These are phyloP conservation scores for Amblyraja radiata DNA, from an alignment of 2,797 vertebrate genomes.

Conservation along the genomic window DNA sequence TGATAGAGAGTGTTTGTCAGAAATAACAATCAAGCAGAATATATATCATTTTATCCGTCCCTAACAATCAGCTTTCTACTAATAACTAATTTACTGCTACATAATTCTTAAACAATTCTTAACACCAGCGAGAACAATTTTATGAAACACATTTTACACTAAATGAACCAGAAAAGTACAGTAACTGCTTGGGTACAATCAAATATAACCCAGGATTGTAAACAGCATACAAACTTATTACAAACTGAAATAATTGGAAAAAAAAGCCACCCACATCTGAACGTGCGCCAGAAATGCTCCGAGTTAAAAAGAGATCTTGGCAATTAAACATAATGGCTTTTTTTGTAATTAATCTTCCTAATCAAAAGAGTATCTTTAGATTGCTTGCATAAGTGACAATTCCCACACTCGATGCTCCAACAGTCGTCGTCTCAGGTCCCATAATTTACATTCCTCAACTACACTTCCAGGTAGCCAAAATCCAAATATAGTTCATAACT, in stretches of 20 bases:
- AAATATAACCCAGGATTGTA: not conserved
- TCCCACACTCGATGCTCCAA: not conserved
- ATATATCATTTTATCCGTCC: too few species aligned
- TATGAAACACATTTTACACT: not conserved
- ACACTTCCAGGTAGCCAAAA: not conserved
- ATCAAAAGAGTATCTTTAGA: not conserved
- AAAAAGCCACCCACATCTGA: not conserved
- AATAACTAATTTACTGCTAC: not conserved
- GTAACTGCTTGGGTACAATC: not conserved
- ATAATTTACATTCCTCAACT: not conserved
- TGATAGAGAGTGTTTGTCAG: too few species aligned
- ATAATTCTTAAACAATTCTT: not conserved
- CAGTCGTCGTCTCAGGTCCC: not conserved
- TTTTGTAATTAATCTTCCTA: not conserved
- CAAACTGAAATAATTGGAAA: not conserved
- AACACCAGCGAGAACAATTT: not conserved
- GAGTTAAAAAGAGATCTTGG: not conserved
- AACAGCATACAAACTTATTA: not conserved
- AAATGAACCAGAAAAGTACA: not conserved
- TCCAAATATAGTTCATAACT: not conserved
- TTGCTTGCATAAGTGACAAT: not conserved
- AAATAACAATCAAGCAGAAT: too few species aligned
- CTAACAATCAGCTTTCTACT: too few species aligned
- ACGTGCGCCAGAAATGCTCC: not conserved
- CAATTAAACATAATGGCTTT: too few species aligned